Evolutionary conservation across 2,888 invertebrate species (phyloP).

Genomic region (Orthosia incerta): DNA sequence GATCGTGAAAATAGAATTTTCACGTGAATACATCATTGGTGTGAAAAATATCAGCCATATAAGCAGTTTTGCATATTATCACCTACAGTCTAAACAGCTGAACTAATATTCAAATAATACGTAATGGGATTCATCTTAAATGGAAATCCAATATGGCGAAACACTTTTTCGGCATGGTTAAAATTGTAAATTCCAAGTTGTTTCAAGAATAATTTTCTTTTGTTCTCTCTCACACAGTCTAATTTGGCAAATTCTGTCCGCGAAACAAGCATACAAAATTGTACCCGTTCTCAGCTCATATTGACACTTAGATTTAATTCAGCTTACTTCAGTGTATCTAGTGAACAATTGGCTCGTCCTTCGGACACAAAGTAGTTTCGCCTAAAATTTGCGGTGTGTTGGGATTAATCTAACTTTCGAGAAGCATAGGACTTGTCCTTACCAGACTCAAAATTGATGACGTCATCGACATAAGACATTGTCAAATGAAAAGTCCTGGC

Average conservation of each 20-base stretch:
- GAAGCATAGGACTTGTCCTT: too few relatives aligned
- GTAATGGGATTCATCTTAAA: constrained; percentile 5
- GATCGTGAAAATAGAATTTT: constrained; percentile 28
- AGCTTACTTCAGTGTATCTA: too few relatives aligned
- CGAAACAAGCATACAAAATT: neutral
- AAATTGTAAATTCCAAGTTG: neutral
- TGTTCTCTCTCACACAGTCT: neutral
- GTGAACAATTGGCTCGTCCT: neutral
- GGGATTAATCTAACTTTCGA: too few relatives aligned
- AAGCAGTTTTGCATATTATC: constrained; percentile 35
- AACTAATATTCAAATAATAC: constrained; percentile 33
- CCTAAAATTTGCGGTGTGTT: neutral
- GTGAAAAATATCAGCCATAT: constrained; percentile 29
- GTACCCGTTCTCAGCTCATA: neutral
- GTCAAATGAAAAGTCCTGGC: too few relatives aligned
- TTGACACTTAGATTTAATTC: too few relatives aligned
- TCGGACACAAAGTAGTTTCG: neutral
- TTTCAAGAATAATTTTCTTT: neutral
- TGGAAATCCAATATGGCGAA: constrained; percentile 29
- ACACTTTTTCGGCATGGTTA: constrained; percentile 4
- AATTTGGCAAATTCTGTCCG: too few relatives aligned
- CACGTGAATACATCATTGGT: constrained; percentile 26
- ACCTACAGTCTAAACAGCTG: constrained; percentile 34
- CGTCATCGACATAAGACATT: neutral
- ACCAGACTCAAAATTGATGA: neutral